A percentile compares a stretch with the other conserved stretches of the same genome.
Evolutionary conservation across 2,888 invertebrate species (phyloP).

Genomic region (Idaea biselata): DNA sequence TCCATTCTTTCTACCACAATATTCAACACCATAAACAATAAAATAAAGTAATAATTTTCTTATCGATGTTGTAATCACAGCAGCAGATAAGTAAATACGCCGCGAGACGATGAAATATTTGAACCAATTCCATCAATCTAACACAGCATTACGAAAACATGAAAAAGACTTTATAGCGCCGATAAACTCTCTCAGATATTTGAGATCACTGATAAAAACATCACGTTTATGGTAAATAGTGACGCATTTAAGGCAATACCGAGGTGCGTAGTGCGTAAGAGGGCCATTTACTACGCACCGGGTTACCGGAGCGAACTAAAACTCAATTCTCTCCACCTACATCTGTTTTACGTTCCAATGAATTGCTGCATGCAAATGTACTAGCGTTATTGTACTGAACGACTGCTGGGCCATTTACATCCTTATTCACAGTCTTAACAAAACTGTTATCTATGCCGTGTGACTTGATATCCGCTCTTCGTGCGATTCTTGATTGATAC

Average conservation of each 20-base stretch:
- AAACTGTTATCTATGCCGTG: slow-evolving; percentile 3
- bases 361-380: slow-evolving; percentile 67
- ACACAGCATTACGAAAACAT: slow-evolving; percentile 21
- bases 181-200: slow-evolving; percentile 39
- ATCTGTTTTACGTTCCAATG: slow-evolving; percentile 67
- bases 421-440: slow-evolving; percentile 35
- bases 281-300: slow-evolving; percentile 44
- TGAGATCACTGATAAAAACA: slow-evolving; percentile 52
- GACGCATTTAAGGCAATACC: slow-evolving; percentile 48
- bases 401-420: slow-evolving; percentile 45
- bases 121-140: slow-evolving; percentile 17
- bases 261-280: slow-evolving; percentile 46
- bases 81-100: no score
- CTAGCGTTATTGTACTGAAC: slow-evolving; percentile 56
- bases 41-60: not conserved
- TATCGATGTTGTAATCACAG: not conserved
- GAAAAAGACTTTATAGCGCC: slow-evolving; percentile 29
- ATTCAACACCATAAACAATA: not conserved
- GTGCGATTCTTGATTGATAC: slow-evolving; percentile 3
- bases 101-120: not conserved
- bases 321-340: slow-evolving; percentile 62
- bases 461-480: slow-evolving; percentile 1
- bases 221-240: slow-evolving; percentile 57
- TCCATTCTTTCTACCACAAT: not conserved
- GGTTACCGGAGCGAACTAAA: slow-evolving; percentile 46